Evolutionary conservation across 2,888 invertebrate species (phyloP).

Genomic region (Campaea margaritaria): DNA sequence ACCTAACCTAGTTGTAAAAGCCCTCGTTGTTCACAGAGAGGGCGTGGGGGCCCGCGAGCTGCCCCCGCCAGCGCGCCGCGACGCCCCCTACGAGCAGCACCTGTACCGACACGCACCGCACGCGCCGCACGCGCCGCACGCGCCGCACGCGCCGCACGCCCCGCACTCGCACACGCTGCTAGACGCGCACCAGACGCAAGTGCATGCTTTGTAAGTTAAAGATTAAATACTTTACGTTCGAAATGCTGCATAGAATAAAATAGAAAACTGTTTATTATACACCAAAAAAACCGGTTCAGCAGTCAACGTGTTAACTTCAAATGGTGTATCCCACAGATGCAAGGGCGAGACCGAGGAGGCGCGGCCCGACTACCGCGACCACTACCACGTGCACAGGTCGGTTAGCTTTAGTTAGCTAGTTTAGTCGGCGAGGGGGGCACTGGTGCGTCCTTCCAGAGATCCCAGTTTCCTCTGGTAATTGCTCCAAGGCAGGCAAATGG

Average conservation of each 20-base stretch:
- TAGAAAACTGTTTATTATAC: no score
- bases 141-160: conserved; percentile 33
- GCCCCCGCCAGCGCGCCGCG: conserved; percentile 37
- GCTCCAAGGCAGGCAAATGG: no score
- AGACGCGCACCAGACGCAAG: conserved; percentile 34
- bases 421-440: no score
- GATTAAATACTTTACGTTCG: no score
- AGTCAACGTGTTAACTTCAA: no score
- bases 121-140: conserved; percentile 38
- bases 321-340: conserved; percentile 50
- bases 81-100: conserved; percentile 44
- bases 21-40: conserved; percentile 41
- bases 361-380: conserved; percentile 60
- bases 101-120: conserved; percentile 41
- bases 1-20: no score
- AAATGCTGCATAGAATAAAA: no score
- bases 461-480: no score
- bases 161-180: conserved; percentile 41
- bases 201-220: conserved; percentile 50
- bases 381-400: conserved; percentile 67
- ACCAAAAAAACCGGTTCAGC: no score
- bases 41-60: conserved; percentile 32
- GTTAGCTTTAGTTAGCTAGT: no score
- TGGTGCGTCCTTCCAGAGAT: no score
- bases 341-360: conserved; percentile 64